Evolutionary conservation across 2,888 invertebrate genomes (phyloP), one percentile per base, ranked within the genome.

Genomic region (Epinotia bilunana): DNA sequence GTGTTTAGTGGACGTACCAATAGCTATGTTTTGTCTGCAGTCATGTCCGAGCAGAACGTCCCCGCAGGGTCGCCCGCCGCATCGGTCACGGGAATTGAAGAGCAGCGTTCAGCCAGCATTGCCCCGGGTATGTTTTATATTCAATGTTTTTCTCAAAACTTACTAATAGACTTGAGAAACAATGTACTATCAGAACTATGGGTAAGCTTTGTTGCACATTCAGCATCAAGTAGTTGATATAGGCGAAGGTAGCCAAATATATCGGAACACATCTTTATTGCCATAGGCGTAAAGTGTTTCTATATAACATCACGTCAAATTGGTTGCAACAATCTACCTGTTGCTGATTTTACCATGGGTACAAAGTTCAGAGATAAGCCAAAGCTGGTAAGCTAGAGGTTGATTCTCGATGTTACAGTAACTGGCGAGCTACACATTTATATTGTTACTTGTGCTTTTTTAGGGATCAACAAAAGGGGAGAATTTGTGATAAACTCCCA

Each of bases 11-110:
- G 23, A 23, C 28, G 28, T 28, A 49, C 12, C 2, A 49, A 28
- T 49, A n/a, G 20, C 20, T 57, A 62, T 43, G 18, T 62, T 62
- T 62, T 61, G 63, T 13, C 16, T 49, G 16, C 43, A 63, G 85
- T 57, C 63, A 91, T 92, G 92, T 92, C 92, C 62, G 90, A 90
- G 12, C 85, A 85, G 67, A 86, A 85, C 76, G 85, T 91, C 63
- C 86, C 83, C 2, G 83, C 85, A 23, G 69, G 69, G 0, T 84
- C 86, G 0, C 88, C 90, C 0, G 87, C 82, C 0, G 83, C 83
- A 0, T 91, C 91, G 0, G 88, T 87, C 2, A 83, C 85, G 23
- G 86, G 84, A 43, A 86, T 87, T 0, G 91, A 90, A 13, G 91
- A 88, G 62, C 87, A 89, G 77, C 87, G 87, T 5, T 88, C 91